These are phyloP conservation scores for Junco hyemalis DNA, from an alignment of 2,113 vertebrate genomes.

Conservation along the genomic window DNA sequence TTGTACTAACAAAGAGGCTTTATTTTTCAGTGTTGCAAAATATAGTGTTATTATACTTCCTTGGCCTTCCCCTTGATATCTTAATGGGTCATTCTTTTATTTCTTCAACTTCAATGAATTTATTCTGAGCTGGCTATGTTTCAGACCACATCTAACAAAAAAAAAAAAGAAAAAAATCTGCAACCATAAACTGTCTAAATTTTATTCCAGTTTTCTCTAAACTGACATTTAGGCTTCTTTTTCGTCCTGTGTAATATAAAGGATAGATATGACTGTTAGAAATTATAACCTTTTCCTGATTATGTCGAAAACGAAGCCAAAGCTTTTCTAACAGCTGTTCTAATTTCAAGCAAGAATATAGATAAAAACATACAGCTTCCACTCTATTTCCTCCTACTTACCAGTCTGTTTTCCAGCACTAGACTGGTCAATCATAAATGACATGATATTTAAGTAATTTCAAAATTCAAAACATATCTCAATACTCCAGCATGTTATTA, in stretches of 20 bases:
- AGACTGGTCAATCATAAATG: background rate
- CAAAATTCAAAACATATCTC: background rate
- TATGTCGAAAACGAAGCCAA: background rate
- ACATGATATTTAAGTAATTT: background rate
- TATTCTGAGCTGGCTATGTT: background rate
- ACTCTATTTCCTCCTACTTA: background rate
- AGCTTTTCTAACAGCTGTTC: background rate
- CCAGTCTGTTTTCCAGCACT: background rate
- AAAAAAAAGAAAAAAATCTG: background rate
- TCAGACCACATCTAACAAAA: background rate
- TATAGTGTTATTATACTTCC: background rate
- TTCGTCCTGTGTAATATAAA: background rate
- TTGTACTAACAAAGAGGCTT: background rate
- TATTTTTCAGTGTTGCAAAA: background rate
- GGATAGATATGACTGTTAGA: background rate
- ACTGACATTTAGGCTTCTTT: background rate
- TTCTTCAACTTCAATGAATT: background rate
- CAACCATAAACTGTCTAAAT: background rate
- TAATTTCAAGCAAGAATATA: background rate
- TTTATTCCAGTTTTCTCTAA: background rate
- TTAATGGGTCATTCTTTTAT: background rate
- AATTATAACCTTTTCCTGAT: background rate
- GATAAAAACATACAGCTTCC: background rate
- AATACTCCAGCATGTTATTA: background rate
- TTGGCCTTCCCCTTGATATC: background rate